Percentiles rank a stretch among this genome's conserved stretches.
phyloP scores from a whole-genome alignment of 2,888 invertebrate species.

The Endomychus coccineus region DNA sequence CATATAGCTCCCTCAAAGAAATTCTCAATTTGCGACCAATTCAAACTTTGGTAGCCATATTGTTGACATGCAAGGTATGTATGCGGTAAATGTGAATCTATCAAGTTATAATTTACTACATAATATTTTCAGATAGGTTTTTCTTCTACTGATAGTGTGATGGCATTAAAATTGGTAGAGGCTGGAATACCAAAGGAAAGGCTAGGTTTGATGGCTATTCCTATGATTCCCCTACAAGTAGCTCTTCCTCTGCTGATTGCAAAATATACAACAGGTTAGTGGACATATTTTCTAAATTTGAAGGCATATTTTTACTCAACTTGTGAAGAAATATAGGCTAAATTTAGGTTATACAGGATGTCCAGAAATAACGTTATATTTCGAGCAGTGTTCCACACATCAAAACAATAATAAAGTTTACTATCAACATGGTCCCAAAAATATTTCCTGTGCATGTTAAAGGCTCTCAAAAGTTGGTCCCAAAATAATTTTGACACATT shows the following conservation, averaged over 20 bases:
- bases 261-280: conserved; percentile 42
- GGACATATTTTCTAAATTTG: no score
- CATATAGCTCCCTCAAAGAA: conserved; percentile 74
- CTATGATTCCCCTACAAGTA: conserved; percentile 87
- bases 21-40: conserved; percentile 81
- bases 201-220: conserved; percentile 85
- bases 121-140: conserved; percentile 68
- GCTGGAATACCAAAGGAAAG: conserved; percentile 94
- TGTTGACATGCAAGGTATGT: conserved; percentile 83
- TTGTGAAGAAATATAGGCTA: no score
- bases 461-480: no score
- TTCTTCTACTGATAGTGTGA: conserved; percentile 91
- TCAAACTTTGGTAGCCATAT: conserved; percentile 65
- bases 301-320: no score
- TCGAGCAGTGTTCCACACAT: no score
- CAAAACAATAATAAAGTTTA: no score
- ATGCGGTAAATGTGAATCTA: neutral
- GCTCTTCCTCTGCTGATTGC: conserved; percentile 81
- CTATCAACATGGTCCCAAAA: no score
- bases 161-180: conserved; percentile 90
- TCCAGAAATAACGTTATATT: no score
- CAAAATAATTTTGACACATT: no score
- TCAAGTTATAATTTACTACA: conserved; percentile 1
- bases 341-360: no score
- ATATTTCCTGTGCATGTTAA: no score